Conservation (phyloP, 1,140 invertebrate species). For the Anoplolepis gracilipes region DNA sequence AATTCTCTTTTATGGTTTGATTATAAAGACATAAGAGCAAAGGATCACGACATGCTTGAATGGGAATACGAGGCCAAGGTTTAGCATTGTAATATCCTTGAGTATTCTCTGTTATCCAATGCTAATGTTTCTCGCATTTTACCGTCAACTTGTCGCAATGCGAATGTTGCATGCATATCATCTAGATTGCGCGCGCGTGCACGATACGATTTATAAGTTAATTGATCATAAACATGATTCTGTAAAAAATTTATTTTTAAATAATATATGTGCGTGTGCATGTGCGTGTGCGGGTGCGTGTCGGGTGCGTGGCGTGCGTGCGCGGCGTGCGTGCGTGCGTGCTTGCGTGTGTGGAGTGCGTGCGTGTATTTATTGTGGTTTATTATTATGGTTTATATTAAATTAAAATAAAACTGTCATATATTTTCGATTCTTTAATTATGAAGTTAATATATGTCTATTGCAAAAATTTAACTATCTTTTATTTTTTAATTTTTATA, state of each 20-base stretch:
- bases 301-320: too few species aligned
- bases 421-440: neutral
- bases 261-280: too few species aligned
- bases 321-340: too few species aligned
- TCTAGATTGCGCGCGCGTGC: neutral
- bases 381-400: too few species aligned
- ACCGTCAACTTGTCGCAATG: neutral
- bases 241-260: neutral
- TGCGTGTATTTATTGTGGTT: too few species aligned
- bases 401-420: too few species aligned
- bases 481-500: neutral
- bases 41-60: conserved; percentile 58
- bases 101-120: neutral
- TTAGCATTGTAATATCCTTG: conserved; percentile 14
- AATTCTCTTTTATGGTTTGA: neutral
- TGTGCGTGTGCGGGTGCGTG: too few species aligned
- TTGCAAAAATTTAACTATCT: neutral
- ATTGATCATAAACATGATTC: neutral
- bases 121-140: neutral
- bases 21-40: conserved; percentile 3
- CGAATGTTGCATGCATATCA: neutral
- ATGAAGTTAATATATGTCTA: neutral
- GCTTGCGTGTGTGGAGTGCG: too few species aligned
- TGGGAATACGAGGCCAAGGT: conserved; percentile 76
- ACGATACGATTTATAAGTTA: neutral